These are phyloP conservation scores for Calidris pygmaea DNA, from an alignment of 2,113 vertebrate species.

Conservation along the genomic window DNA sequence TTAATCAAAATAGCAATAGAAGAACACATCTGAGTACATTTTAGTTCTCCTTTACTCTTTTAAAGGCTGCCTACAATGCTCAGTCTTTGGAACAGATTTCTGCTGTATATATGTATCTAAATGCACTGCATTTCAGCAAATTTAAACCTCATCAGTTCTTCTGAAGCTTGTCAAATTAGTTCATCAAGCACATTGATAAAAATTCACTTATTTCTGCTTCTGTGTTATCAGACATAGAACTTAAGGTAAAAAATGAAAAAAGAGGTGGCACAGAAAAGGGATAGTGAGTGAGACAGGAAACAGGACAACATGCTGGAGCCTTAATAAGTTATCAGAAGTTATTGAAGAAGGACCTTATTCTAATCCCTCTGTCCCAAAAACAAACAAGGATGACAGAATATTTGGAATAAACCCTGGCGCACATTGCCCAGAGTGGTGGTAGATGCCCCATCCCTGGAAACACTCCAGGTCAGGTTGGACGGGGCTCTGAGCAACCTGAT, in stretches of 20 bases:
- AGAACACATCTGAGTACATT: neutral
- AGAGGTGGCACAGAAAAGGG: neutral
- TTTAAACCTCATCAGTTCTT: neutral
- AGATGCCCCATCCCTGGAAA: neutral
- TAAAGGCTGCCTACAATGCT: neutral
- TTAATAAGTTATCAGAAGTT: neutral
- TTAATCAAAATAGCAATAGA: neutral
- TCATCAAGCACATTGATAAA: neutral
- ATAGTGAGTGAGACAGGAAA: neutral
- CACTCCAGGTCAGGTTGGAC: neutral
- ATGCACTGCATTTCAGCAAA: neutral
- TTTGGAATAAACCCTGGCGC: neutral
- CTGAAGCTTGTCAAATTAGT: neutral
- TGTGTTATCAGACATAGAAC: neutral
- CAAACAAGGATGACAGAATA: neutral
- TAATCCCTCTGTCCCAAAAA: fast-evolving
- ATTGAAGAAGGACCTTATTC: neutral
- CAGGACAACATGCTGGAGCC: neutral
- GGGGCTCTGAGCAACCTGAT: neutral
- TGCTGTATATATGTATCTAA: neutral
- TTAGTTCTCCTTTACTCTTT: neutral
- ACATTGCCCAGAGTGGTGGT: neutral
- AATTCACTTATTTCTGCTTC: neutral
- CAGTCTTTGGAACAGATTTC: neutral
- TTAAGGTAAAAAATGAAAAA: neutral